Base-by-base conservation (phyloP, 2,888 invertebrate genomes). In the Drosophila koepferae region DNA sequence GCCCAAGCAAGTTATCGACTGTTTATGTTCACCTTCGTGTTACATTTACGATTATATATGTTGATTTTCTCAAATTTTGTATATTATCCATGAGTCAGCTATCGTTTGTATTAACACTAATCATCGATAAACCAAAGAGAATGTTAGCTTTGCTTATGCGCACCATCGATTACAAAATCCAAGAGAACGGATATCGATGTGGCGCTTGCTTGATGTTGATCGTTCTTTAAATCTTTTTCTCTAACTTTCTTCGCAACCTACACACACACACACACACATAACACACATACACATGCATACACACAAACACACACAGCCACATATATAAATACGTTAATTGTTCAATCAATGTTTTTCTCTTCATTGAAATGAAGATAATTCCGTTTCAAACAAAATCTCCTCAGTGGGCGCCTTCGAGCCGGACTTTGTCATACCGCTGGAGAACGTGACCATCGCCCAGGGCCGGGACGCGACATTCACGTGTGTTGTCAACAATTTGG, bases 401-500 rank as follows among this genome's bases (percentile, higher is more conserved):
- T 93, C 94, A 94, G 95, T 94, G 80, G 94, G 94, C 89, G 95
- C 95, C 90, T 95, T 95, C 93, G 96, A 96, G 93, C 96, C 96
- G 90, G 96, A 96, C 93, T 96, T 96, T 93, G 94, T 95, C 80
- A 95, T 95, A 91, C 95, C 96, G 73, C 92, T 96, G 94, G 95
- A 96, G 93, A 96, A 96, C 94, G 95, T 96, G 91, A 96, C 96
- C 78, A 95, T 96, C 88, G 94, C 96, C 82, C 96, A 96, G 93
- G 96, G 96, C 86, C 94, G 96, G 86, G 96, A 96, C 93, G 96
- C 96, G 84, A 95, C 95, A 89, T 96, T 96, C 93, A 96, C 96
- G 89, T 96, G 96, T 91, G 96, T 96, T 91, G 96, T 96, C 92
- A 96, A 96, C 94, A 96, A 96, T 94, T 94, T 96, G 92, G 95